phyloP scores from a whole-genome alignment of 1,140 invertebrate genomes.

The Chrysopa pallens region DNA sequence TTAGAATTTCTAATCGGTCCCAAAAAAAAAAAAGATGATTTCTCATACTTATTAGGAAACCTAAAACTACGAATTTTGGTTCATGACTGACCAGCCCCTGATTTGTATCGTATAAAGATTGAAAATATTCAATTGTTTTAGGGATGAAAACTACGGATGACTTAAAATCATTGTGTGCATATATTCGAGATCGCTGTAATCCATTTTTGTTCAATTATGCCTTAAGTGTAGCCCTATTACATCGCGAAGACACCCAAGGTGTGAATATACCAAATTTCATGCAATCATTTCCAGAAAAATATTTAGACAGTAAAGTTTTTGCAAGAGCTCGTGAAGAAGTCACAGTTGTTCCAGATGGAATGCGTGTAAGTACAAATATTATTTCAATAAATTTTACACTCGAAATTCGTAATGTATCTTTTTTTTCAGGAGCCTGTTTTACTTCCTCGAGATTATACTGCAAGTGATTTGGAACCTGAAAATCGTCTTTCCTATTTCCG shows the following conservation, averaged over 20 bases:
- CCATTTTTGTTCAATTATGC: constrained; percentile 63
- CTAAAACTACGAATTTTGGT: too few species aligned
- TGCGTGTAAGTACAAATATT: constrained; percentile 30
- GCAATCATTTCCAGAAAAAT: constrained; percentile 61
- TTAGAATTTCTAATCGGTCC: too few species aligned
- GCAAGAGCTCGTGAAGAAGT: constrained; percentile 43
- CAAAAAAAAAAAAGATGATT: too few species aligned
- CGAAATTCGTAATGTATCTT: neutral
- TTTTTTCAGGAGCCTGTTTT: constrained; percentile 31
- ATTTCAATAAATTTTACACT: neutral
- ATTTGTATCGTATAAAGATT: too few species aligned
- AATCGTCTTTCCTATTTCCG: constrained; percentile 59
- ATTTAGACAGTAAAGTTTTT: constrained; percentile 52
- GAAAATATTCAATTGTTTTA: constrained; percentile 14
- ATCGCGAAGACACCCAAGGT: constrained; percentile 54
- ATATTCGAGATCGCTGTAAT: constrained; percentile 54
- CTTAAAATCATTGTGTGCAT: constrained; percentile 46
- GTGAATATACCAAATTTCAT: constrained; percentile 47
- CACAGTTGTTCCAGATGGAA: constrained; percentile 38
- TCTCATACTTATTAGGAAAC: too few species aligned
- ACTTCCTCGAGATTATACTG: constrained; percentile 54
- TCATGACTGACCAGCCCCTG: too few species aligned
- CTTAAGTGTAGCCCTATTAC: constrained; percentile 51
- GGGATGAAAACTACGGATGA: constrained; percentile 51
- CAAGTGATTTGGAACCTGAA: constrained; percentile 50